phyloP scores from a whole-genome alignment of 1,140 invertebrate species.

The Geopemphigus sp. region DNA sequence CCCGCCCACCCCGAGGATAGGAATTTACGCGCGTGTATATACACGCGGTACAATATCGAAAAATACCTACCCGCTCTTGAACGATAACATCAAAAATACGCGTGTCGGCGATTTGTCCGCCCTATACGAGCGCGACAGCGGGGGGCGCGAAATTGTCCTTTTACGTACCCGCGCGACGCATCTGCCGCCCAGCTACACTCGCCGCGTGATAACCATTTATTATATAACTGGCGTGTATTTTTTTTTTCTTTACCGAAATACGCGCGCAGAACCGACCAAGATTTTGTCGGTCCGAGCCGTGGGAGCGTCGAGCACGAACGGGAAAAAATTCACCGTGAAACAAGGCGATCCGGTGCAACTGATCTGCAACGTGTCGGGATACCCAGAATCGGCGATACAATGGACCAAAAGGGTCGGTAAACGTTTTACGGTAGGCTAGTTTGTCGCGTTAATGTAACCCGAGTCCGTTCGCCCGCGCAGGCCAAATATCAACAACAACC shows the following conservation, averaged over 20 bases:
- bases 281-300: not conserved
- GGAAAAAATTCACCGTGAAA: not conserved
- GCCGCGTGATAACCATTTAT: not conserved
- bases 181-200: too few species aligned
- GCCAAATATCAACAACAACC: not conserved
- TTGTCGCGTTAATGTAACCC: too few species aligned
- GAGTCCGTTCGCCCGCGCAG: not conserved
- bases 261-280: not conserved
- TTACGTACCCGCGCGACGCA: too few species aligned
- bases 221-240: not conserved
- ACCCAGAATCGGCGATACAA: not conserved
- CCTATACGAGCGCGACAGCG: too few species aligned
- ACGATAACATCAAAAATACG: too few species aligned
- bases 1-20: too few species aligned
- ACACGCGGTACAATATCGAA: too few species aligned
- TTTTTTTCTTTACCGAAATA: not conserved
- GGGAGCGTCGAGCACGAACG: not conserved
- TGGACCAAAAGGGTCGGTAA: conserved; percentile 9
- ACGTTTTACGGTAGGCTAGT: not conserved
- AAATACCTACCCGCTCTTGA: too few species aligned
- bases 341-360: conserved; percentile 5
- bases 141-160: too few species aligned
- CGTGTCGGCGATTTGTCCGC: too few species aligned
- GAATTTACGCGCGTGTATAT: not conserved
- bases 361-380: not conserved